Evolutionary conservation across 2,888 invertebrate species (phyloP).

Genomic region (Thumatha senex): DNA sequence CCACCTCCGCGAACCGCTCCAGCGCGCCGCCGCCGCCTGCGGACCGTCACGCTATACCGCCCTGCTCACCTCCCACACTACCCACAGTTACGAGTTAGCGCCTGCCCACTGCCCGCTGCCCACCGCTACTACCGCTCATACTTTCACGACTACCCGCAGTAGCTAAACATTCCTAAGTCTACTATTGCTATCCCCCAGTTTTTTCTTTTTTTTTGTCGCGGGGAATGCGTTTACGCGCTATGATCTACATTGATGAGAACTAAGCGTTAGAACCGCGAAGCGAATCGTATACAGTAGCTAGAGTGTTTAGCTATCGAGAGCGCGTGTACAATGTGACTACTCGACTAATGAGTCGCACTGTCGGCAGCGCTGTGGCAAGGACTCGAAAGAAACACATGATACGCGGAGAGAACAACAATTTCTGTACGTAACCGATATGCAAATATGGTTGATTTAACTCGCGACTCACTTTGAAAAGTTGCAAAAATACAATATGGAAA

Average conservation of each 20-base stretch:
- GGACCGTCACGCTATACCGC: slow-evolving; percentile 29
- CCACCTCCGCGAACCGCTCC: slow-evolving; percentile 90
- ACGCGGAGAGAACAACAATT: slow-evolving; percentile 54
- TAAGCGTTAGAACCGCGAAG: slow-evolving; percentile 5
- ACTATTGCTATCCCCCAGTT: background rate
- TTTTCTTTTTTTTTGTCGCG: too few species aligned
- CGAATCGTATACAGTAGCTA: slow-evolving; percentile 18
- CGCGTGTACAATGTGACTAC: slow-evolving; percentile 17
- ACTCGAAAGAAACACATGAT: slow-evolving; percentile 46
- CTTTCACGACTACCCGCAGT: background rate
- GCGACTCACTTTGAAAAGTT: too few species aligned
- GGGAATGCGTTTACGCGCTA: too few species aligned
- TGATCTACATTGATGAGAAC: background rate
- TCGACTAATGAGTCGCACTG: slow-evolving; percentile 9
- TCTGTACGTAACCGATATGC: background rate
- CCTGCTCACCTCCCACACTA: slow-evolving; percentile 16
- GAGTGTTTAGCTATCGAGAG: slow-evolving; percentile 53
- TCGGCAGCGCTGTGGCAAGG: slow-evolving; percentile 64
- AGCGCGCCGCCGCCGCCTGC: slow-evolving; percentile 73
- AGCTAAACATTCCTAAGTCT: background rate
- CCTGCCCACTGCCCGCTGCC: slow-evolving; percentile 38
- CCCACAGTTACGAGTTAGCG: slow-evolving; percentile 44
- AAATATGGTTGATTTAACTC: too few species aligned
- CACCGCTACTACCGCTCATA: background rate
- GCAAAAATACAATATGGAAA: too few species aligned